Evolutionary conservation across 2,888 invertebrate genomes (phyloP).

Genomic region (Caenorhabditis doughertyi): DNA sequence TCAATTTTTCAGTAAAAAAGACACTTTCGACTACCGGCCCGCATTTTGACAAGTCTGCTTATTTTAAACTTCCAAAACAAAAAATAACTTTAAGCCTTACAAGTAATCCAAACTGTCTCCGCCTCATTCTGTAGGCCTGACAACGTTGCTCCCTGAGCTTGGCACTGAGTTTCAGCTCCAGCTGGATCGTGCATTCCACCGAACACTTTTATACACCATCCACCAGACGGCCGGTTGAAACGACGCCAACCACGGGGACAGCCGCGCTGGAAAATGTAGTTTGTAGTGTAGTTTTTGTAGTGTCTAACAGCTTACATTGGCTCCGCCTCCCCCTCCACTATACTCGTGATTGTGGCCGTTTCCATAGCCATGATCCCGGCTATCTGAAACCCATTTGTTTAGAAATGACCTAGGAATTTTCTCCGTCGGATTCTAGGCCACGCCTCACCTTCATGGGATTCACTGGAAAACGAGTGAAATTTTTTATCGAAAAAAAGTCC

Average conservation of each 20-base stretch:
- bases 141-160: conserved; percentile 1
- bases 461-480: conserved; percentile 11
- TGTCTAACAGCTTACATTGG: background rate
- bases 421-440: too few relatives aligned
- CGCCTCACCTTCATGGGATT: conserved; percentile 26
- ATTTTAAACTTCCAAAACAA: too few relatives aligned
- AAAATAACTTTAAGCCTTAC: too few relatives aligned
- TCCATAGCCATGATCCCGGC: background rate
- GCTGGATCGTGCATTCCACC: background rate
- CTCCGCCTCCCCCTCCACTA: conserved; percentile 1
- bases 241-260: conserved; percentile 23
- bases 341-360: background rate
- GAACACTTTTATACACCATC: conserved; percentile 35
- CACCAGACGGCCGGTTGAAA: conserved; percentile 44
- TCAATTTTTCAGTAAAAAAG: too few relatives aligned
- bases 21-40: too few relatives aligned
- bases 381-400: background rate
- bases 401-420: too few relatives aligned
- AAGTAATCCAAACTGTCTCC: background rate
- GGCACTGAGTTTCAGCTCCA: background rate
- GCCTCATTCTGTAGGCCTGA: conserved; percentile 22
- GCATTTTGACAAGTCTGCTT: too few relatives aligned
- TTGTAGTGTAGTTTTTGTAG: background rate
- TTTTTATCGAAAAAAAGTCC: too few relatives aligned
- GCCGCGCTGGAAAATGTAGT: background rate